phyloP scores from a whole-genome alignment of 1,140 invertebrate species.

The Trialeurodes vaporariorum region DNA sequence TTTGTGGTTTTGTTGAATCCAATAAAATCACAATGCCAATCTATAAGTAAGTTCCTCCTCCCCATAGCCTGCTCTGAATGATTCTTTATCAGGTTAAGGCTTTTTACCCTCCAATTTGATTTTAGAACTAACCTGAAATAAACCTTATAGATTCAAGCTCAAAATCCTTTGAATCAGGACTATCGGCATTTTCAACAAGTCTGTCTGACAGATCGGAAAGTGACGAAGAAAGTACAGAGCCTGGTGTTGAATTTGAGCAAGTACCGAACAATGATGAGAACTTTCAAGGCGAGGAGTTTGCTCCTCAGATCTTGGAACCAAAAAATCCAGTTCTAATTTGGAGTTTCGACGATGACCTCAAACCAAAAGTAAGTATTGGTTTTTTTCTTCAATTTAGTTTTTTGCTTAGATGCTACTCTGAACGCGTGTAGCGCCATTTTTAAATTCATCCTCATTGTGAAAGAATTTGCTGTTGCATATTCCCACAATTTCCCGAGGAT shows the following conservation, averaged over 20 bases:
- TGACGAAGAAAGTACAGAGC: constrained; percentile 7
- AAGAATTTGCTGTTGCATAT: no score
- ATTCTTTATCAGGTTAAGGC: no score
- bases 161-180: background rate
- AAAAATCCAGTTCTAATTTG: constrained; percentile 55
- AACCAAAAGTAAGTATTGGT: constrained; percentile 39
- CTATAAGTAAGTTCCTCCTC: no score
- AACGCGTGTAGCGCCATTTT: no score
- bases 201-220: background rate
- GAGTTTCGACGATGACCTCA: constrained; percentile 54
- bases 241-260: constrained; percentile 8
- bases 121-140: no score
- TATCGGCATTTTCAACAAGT: background rate
- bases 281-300: constrained; percentile 34
- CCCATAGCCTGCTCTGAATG: no score
- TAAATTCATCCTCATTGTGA: no score
- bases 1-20: no score
- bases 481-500: no score
- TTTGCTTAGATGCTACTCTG: no score
- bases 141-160: background rate
- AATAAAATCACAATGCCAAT: no score
- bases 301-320: constrained; percentile 37
- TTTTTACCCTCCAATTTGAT: no score
- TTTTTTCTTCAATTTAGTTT: constrained; percentile 15
- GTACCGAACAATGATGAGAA: constrained; percentile 23